Percentiles rank a stretch among this genome's conserved stretches.
These are phyloP conservation scores for Dendrolimus punctatus DNA, from an alignment of 1,140 invertebrate species.

Conservation along the genomic window DNA sequence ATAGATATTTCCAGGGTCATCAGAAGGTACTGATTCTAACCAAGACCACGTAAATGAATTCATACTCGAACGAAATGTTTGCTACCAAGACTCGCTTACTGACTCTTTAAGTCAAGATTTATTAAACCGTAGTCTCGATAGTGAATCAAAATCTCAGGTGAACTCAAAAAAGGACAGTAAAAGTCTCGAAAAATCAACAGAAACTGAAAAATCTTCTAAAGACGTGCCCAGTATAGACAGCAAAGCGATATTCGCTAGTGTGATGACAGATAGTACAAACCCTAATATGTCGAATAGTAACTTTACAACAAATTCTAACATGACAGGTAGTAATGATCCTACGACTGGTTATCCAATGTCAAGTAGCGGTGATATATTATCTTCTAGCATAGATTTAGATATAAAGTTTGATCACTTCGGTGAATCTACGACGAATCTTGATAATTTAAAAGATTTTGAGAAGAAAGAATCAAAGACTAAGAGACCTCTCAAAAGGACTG, in stretches of 20 bases:
- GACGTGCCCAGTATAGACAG: constrained; percentile 60
- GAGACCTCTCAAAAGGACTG: constrained; percentile 26
- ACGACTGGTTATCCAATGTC: constrained; percentile 63
- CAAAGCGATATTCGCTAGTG: constrained; percentile 49
- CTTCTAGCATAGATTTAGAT: constrained; percentile 66
- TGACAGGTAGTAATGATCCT: constrained; percentile 60
- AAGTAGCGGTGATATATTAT: constrained; percentile 55
- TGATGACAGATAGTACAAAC: constrained; percentile 56
- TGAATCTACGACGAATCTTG: constrained; percentile 55
- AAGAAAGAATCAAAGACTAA: constrained; percentile 26
- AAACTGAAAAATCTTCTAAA: constrained; percentile 60
- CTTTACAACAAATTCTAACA: constrained; percentile 63
- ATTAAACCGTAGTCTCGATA: constrained; percentile 51
- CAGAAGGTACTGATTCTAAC: constrained; percentile 52
- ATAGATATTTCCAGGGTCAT: constrained; percentile 36
- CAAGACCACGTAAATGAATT: constrained; percentile 65
- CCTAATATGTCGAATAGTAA: constrained; percentile 63
- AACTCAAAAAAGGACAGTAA: constrained; percentile 47
- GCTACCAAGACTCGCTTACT: constrained; percentile 67
- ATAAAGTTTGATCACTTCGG: constrained; percentile 72
- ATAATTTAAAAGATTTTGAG: constrained; percentile 29
- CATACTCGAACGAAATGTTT: constrained; percentile 65
- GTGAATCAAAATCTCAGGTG: constrained; percentile 35
- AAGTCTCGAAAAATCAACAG: constrained; percentile 39
- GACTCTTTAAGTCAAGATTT: constrained; percentile 63